Percentiles rank a stretch among this genome's conserved stretches.
phyloP scores from a whole-genome alignment of 2,797 vertebrate species.

The Silurus lanzhouensis region DNA sequence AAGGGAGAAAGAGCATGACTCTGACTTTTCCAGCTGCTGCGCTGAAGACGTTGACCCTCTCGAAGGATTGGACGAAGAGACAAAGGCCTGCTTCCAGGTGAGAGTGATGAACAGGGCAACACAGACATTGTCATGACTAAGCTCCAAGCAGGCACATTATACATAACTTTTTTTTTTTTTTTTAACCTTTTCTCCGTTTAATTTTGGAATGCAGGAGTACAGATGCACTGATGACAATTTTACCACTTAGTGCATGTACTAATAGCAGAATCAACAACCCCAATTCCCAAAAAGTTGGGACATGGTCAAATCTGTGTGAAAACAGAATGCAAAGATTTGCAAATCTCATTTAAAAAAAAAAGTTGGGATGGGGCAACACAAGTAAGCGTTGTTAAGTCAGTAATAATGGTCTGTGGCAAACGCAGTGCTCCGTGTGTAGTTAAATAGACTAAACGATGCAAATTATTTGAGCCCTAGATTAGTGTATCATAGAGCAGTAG shows the following conservation, averaged over 20 bases:
- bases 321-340: too few species aligned
- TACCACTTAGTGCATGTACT: neutral
- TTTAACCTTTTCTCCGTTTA: neutral
- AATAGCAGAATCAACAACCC: neutral
- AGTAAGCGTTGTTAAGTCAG: too few species aligned
- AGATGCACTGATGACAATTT: neutral
- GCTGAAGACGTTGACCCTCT: constrained; percentile 83
- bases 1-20: constrained; percentile 82
- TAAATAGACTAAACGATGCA: too few species aligned
- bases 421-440: too few species aligned
- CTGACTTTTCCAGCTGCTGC: constrained; percentile 76
- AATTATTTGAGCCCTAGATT: too few species aligned
- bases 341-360: too few species aligned
- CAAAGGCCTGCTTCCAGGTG: constrained; percentile 96
- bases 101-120: neutral
- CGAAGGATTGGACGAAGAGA: constrained; percentile 93
- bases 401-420: too few species aligned
- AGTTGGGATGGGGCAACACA: too few species aligned
- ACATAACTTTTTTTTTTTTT: neutral
- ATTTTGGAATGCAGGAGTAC: neutral
- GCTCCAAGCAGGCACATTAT: neutral
- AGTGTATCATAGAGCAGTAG: too few species aligned
- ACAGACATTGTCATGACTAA: neutral
- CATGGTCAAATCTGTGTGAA: too few species aligned
- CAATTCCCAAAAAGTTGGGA: too few species aligned